Conservation (phyloP, 64 coral and sea anemone genomes). For the Trachythela sp. region DNA sequence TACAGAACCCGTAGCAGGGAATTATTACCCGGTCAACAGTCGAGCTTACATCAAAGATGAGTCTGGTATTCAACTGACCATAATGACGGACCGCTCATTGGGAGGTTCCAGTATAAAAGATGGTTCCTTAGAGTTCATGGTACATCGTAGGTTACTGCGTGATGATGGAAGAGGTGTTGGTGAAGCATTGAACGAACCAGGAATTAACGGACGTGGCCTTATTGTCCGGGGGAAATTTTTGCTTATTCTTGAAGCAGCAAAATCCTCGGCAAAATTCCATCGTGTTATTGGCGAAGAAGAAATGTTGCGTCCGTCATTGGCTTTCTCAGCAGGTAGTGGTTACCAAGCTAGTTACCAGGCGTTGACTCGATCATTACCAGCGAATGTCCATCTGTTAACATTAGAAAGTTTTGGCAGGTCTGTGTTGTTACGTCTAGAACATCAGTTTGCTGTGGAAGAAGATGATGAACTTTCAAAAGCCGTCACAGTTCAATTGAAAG, state of each 20-base stretch:
- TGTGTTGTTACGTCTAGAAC: slow-evolving; percentile 74
- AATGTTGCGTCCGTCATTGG: slow-evolving; percentile 55
- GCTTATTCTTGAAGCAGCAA: slow-evolving; percentile 51
- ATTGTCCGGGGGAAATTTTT: slow-evolving; percentile 77
- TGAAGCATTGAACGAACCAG: slow-evolving; percentile 78
- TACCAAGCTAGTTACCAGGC: slow-evolving; percentile 36
- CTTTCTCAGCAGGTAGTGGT: slow-evolving; percentile 46
- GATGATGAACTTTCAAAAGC: slow-evolving; percentile 67
- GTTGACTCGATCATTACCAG: slow-evolving; percentile 59
- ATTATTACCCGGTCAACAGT: slow-evolving; percentile 93
- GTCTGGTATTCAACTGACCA: slow-evolving; percentile 60
- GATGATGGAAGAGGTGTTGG: slow-evolving; percentile 70
- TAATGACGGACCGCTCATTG: slow-evolving; percentile 85
- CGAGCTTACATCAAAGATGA: slow-evolving; percentile 76
- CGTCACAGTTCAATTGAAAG: slow-evolving; percentile 59
- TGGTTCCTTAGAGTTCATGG: slow-evolving; percentile 88
- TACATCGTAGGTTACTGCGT: slow-evolving; percentile 70
- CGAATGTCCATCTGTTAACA: slow-evolving; percentile 79
- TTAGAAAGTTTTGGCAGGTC: slow-evolving; percentile 62
- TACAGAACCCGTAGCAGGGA: slow-evolving; percentile 84
- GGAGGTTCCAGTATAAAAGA: slow-evolving; percentile 86
- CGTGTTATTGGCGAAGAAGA: slow-evolving; percentile 67
- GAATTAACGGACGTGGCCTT: slow-evolving; percentile 70
- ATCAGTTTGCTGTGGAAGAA: slow-evolving; percentile 75
- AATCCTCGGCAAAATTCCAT: slow-evolving; percentile 62